Base-by-base conservation (phyloP, 1,140 invertebrate species). In the Subanguina moxae region DNA sequence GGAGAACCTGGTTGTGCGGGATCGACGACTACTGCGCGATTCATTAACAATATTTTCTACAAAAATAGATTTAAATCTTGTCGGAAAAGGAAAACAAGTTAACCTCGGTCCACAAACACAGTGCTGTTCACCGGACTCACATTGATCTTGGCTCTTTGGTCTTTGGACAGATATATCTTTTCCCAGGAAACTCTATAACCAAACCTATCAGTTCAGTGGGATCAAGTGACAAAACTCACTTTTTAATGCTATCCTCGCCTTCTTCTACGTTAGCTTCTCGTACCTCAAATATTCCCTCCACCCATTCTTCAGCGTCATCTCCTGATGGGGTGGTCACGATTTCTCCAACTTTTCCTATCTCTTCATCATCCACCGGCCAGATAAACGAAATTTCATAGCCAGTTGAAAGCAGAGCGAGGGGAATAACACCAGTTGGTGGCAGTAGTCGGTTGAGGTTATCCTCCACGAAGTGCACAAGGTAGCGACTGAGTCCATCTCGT, bases 401-500 rank as follows among this genome's bases (percentile, higher is more conserved):
- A 25, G 30, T n/a, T 9, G 30, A 32, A 7, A 80, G 27, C n/a
- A 56, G 64, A 0, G 72, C 58, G 17, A 81, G 57, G 0, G 79
- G 74, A 38, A 82, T 58, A 19, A 81, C 65, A 21, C 74, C 73
- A n/a, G 58, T 65, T n/a, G 62, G 48, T 13, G 79, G 78, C 11
- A 82, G 32, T 15, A 70, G 52, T 25, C 72, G 64, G 23, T 69
- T 71, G 7, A 73, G 23, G 5, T 73, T 67, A 52, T 81, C 79
- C 38, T 78, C 76, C 0, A 65, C 66, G 56, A 79, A 81, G 17
- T 70, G 42, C 8, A 81, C 67, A n/a, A 76, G 78, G 65, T 79
- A 81, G 13, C 78, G 78, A 25, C 76, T 71, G 23, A 82, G 66
- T 17, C 69, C 81, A 52, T 82, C 80, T 21, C 72, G 61, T 3